Evolutionary conservation across 2,797 vertebrate genomes (phyloP).

Genomic region (Pelochelys cantorii): DNA sequence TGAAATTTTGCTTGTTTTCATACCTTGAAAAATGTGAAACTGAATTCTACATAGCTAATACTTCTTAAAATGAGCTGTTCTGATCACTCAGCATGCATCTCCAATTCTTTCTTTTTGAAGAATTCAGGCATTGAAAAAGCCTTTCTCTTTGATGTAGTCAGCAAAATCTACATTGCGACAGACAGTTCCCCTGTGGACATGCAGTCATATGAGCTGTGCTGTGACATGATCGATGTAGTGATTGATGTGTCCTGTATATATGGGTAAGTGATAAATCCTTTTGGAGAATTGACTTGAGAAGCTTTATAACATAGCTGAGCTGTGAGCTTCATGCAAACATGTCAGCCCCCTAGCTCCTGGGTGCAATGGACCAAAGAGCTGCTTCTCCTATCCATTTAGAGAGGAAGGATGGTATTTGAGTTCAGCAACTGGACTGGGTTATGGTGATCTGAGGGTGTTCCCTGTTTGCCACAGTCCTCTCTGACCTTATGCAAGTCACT

Average conservation of each 20-base stretch:
- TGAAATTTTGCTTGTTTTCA: neutral
- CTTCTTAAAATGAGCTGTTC: slow-evolving; percentile 43
- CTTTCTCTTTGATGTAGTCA: slow-evolving; percentile 99
- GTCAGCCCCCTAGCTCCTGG: neutral
- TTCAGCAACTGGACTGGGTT: neutral
- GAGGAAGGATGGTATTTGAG: neutral
- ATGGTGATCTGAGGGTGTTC: neutral
- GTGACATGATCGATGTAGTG: slow-evolving; percentile 99
- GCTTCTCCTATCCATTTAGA: neutral
- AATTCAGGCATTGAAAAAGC: slow-evolving; percentile 99
- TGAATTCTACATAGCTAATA: neutral
- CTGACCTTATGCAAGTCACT: neutral
- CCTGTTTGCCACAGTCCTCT: neutral
- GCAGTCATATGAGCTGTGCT: slow-evolving; percentile 99
- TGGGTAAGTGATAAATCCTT: slow-evolving; percentile 86
- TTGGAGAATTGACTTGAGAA: neutral
- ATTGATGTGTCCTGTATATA: slow-evolving; percentile 99
- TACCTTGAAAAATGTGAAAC: slow-evolving; percentile 7
- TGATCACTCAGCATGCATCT: slow-evolving; percentile 43
- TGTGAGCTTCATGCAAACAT: neutral
- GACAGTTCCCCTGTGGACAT: slow-evolving; percentile 99
- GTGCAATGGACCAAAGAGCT: rapidly evolving
- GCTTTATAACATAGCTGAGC: neutral
- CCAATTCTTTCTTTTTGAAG: slow-evolving; percentile 81
- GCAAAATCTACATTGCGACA: slow-evolving; percentile 99